Conservation (phyloP, 2,113 vertebrate genomes). For the Notothenia rossii region DNA sequence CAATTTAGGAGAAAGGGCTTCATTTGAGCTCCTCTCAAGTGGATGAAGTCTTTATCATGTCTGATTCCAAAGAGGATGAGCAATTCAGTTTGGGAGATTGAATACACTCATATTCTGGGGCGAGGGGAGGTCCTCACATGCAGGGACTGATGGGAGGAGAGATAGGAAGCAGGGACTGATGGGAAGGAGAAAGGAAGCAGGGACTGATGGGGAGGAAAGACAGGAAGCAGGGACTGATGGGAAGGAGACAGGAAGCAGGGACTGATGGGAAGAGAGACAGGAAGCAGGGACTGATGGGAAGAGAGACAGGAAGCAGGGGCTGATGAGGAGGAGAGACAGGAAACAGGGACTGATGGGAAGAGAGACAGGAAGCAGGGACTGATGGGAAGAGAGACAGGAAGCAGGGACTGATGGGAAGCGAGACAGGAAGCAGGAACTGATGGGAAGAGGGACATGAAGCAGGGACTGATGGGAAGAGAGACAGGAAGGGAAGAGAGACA, state of each 20-base stretch:
- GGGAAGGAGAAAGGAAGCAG: not conserved
- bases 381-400: not conserved
- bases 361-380: not conserved
- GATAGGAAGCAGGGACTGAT: slow-evolving; percentile 1
- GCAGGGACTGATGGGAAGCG: not conserved
- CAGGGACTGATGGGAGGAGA: slow-evolving; percentile 7
- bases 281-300: not conserved
- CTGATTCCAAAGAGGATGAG: slow-evolving; percentile 35
- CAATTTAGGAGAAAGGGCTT: slow-evolving; percentile 20
- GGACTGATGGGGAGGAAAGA: slow-evolving; percentile 10
- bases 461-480: not conserved
- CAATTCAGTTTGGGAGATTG: slow-evolving; percentile 33
- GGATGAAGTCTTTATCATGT: slow-evolving; percentile 40
- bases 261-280: slow-evolving; percentile 3
- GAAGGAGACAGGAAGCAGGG: not conserved
- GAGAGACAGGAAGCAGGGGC: not conserved
- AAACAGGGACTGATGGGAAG: not conserved
- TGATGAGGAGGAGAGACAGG: not conserved
- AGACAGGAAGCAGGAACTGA: not conserved
- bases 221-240: not conserved
- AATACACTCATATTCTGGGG: slow-evolving; percentile 7
- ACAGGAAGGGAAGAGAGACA: not conserved
- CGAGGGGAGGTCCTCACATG: slow-evolving; percentile 6
- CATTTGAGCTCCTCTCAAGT: slow-evolving; percentile 22
- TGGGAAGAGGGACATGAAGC: not conserved